Evolutionary conservation across 30 jellyfish, hydroid and myxozoan species (phyloP).

Genomic region (Mastigias papua): DNA sequence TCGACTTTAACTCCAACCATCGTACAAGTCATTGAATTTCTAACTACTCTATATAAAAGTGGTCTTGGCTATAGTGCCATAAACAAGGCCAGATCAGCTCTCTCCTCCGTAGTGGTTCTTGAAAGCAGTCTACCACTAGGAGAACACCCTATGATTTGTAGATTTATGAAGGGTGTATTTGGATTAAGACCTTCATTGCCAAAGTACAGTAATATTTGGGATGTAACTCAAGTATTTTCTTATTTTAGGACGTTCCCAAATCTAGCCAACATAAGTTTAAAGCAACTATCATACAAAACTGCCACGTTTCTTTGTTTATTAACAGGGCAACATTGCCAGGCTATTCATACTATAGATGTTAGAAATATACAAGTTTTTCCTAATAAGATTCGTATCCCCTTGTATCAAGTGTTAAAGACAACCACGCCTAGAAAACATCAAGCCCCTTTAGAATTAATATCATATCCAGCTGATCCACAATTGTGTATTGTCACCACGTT

Average conservation of each 20-base stretch:
- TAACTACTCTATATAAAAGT: not conserved
- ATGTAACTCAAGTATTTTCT: conserved; percentile 28
- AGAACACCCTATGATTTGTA: conserved; percentile 21
- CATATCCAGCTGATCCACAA: conserved; percentile 14
- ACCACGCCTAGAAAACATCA: conserved; percentile 35
- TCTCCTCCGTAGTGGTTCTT: conserved; percentile 17
- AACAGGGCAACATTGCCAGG: conserved; percentile 54
- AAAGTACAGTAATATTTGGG: conserved; percentile 30
- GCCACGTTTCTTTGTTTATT: not conserved
- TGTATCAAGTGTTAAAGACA: conserved; percentile 1
- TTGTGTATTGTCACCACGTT: conserved; percentile 29
- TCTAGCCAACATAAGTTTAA: not conserved
- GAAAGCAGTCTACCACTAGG: conserved; percentile 25
- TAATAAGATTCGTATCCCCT: not conserved
- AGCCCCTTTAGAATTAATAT: conserved; percentile 26
- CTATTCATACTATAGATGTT: conserved; percentile 25
- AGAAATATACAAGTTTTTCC: not conserved
- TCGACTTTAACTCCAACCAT: not conserved
- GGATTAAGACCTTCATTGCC: conserved; percentile 66
- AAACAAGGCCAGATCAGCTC: conserved; percentile 65
- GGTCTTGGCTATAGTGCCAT: conserved; percentile 57
- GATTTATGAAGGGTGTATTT: conserved; percentile 59
- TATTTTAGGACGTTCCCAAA: conserved; percentile 19
- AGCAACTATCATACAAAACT: not conserved
- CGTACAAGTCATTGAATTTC: conserved; percentile 15